Evolutionary conservation across 2,113 vertebrate genomes (phyloP).

Genomic region (Cyanoliseus patagonus): DNA sequence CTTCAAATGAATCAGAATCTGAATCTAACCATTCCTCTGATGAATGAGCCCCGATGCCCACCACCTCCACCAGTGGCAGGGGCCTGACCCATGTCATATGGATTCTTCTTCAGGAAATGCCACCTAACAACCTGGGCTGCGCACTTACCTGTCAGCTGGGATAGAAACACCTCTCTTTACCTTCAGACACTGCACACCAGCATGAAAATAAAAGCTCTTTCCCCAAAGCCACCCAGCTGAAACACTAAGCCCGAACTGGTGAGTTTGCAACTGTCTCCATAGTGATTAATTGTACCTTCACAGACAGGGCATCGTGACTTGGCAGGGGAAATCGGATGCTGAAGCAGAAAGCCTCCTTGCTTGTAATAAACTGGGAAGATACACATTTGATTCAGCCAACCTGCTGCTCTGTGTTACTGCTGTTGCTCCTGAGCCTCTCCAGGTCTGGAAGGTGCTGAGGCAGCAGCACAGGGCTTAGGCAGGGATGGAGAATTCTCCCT

Average conservation of each 20-base stretch:
- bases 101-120: neutral
- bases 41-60: rapidly evolving
- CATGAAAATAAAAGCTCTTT: neutral
- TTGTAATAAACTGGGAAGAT: neutral
- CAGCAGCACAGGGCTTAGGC: neutral
- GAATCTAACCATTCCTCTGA: rapidly evolving
- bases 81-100: neutral
- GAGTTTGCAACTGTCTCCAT: slow-evolving; percentile 1
- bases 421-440: neutral
- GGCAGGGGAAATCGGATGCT: neutral
- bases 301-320: neutral
- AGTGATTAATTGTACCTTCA: neutral
- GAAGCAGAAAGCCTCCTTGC: neutral
- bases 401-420: neutral
- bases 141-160: neutral
- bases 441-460: neutral
- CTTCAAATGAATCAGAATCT: neutral
- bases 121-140: neutral
- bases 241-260: neutral
- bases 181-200: neutral
- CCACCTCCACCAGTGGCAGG: neutral
- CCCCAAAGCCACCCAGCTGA: neutral
- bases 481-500: neutral
- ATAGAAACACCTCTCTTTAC: neutral
- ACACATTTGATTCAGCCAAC: neutral